Conservation (phyloP, 2,113 vertebrate species). For the Nesogale talazaci region DNA sequence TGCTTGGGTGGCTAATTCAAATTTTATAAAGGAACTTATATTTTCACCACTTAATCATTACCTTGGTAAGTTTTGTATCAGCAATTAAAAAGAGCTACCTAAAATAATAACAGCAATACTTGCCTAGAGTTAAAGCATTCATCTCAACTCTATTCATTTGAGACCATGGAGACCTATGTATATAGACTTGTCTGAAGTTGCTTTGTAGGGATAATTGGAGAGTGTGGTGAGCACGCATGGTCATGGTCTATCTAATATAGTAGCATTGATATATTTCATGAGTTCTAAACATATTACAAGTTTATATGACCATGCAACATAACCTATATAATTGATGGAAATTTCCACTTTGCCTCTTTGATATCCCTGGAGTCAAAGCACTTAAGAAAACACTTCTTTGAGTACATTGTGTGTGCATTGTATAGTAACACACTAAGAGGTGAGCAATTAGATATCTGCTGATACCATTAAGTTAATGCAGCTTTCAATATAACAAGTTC, state of each 20-base stretch:
- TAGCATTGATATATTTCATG: constrained; percentile 43
- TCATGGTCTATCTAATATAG: not conserved
- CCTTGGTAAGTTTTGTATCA: not conserved
- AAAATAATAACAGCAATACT: not conserved
- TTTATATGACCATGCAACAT: not conserved
- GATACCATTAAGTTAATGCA: constrained; percentile 17
- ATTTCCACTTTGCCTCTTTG: not conserved
- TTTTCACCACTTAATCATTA: too few relatives aligned
- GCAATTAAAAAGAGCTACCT: not conserved
- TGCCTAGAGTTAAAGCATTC: not conserved
- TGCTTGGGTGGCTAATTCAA: too few relatives aligned
- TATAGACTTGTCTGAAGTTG: not conserved
- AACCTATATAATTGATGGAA: not conserved
- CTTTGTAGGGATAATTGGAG: constrained; percentile 22
- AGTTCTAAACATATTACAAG: constrained; percentile 51
- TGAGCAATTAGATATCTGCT: not conserved
- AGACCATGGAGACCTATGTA: not conserved
- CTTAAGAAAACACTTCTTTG: constrained; percentile 43
- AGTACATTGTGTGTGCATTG: not conserved
- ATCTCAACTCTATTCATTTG: not conserved
- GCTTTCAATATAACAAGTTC: not conserved
- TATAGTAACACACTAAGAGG: not conserved
- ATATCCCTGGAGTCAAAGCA: constrained; percentile 39
- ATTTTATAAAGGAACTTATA: too few relatives aligned
- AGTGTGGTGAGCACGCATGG: not conserved